These are phyloP conservation scores for Panorpa germanica DNA, from an alignment of 2,888 invertebrate species.

Conservation along the genomic window DNA sequence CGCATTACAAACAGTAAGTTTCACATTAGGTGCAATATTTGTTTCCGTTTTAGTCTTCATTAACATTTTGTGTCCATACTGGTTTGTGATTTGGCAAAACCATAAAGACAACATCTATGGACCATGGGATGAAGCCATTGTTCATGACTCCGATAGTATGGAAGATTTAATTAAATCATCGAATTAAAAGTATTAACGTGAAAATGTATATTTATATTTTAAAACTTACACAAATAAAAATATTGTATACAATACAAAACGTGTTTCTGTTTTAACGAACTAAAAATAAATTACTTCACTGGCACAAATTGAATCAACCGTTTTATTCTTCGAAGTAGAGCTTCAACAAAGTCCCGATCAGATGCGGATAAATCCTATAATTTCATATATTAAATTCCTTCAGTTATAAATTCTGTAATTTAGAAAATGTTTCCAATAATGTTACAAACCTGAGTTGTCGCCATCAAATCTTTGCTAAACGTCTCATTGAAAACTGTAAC, in stretches of 20 bases:
- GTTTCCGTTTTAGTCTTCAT: conserved; percentile 37
- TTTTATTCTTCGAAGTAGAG: conserved; percentile 59
- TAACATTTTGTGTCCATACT: conserved; percentile 50
- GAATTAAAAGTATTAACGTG: too few species aligned
- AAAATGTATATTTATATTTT: too few species aligned
- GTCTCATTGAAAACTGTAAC: conserved; percentile 58
- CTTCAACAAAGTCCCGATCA: conserved; percentile 52
- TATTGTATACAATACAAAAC: too few species aligned
- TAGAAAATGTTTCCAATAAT: too few species aligned
- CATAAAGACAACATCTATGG: conserved; percentile 88
- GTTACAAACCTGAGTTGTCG: conserved; percentile 35
- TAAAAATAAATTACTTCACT: conserved; percentile 25
- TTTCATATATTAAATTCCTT: conserved; percentile 8
- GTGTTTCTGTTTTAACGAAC: too few species aligned
- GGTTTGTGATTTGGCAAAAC: conserved; percentile 57
- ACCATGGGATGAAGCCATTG: conserved; percentile 93
- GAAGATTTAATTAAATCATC: too few species aligned
- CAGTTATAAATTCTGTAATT: too few species aligned
- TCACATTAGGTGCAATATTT: conserved; percentile 39
- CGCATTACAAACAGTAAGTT: conserved; percentile 34
- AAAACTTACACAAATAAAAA: too few species aligned
- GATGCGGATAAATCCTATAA: conserved; percentile 38
- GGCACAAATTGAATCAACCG: conserved; percentile 61
- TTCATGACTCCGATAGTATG: too few species aligned
- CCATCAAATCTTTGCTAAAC: conserved; percentile 53